Evolutionary conservation across 1,140 invertebrate genomes (phyloP), one percentile per base, ranked within the genome.

Genomic region (Danaus plexippus): DNA sequence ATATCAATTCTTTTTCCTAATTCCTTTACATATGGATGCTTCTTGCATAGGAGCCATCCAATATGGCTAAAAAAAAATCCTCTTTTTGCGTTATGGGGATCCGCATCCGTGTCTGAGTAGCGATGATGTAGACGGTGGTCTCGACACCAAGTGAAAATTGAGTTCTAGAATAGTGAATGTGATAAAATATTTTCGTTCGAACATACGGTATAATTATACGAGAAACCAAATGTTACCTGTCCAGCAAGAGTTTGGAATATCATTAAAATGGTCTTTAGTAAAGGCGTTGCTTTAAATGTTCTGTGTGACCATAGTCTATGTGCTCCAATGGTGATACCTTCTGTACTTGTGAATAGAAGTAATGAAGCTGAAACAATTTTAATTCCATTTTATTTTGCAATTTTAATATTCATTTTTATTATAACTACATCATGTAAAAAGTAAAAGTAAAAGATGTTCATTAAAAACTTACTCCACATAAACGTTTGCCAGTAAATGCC

Each of bases 61-160:
- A 92, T 88, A 66, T 93, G 92, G 4, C 88, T 88, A 71, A 92
- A 93, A 77, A 92, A 92, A 75, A 92, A 92, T 5, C 92, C 92
- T 52, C 91, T 66, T 10, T 85, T 89, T 0, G 90, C 85, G 63
- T 92, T 92, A 67, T 92, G 91, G 8, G 91, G 91, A 67, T 93
- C 92, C 0, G 84, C 91, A 61, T 91, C 88, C 0, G 91, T 92
- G 67, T 92, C 92, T 3, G 89, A 89, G 75, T 89, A 92, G 58
- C 91, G 91, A 62, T 93, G 92, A 68, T 93, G 92, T 2, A 90
- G 88, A 8, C 91, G 80, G 67, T 92, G 91, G 62, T 92, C 91
- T n/a, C 91, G 71, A 13, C 85, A 86, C 90, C 90, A 91, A 18
- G 81, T 75, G 54, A 79, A 88, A 41, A 84, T 62, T 11, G 78